Evolutionary conservation across 2,797 vertebrate species (phyloP), one percentile per base, ranked within the genome.

Genomic region (Tauraco hartlaubi): DNA sequence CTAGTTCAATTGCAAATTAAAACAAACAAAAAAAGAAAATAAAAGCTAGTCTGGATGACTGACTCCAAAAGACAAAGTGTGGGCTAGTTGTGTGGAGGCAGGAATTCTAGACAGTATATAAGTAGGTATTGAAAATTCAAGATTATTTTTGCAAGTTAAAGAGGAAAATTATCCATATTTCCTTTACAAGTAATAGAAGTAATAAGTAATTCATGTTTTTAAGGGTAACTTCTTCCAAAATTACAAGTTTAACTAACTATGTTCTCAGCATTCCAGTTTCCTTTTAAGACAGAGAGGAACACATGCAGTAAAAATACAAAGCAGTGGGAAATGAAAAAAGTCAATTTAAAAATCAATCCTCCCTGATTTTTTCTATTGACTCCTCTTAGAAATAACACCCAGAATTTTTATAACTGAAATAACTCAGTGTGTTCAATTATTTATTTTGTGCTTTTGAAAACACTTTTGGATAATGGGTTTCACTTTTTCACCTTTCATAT

Each of bases 311-410:
- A 85, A 92, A 94, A 68, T 39, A 37, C 7, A 75, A 79, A 84
- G 37, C 37, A 86, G 59, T 63, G 9, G 66, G 35, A 94, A 95
- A 88, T 92, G n/a, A 48, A 78, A 89, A 84, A 88, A 78, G 51
- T 91, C 55, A 90, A 90, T 95, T 94, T 92, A 91, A 94, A 94
- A 94, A 94, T 94, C 79, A 94, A 44, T 95, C n/a, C 14, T 75
- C 25, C 12, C 10, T 55, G 49, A 68, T 72, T 92, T 96, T 91
- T 95, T 72, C n/a, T 90, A 92, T 94, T 0, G 14, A 78, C 9
- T 52, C 1, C 26, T 76, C 35, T 75, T 94, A 62, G 75, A 94
- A 95, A 84, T 78, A 81, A 69, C 31, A 88, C 13, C 9, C 9
- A 52, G 58, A 68, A 63, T 77, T 88, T 91, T 92, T 92, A n/a